phyloP scores from a whole-genome alignment of 2,888 invertebrate genomes.

The Lepidocyrtoides sp. region DNA sequence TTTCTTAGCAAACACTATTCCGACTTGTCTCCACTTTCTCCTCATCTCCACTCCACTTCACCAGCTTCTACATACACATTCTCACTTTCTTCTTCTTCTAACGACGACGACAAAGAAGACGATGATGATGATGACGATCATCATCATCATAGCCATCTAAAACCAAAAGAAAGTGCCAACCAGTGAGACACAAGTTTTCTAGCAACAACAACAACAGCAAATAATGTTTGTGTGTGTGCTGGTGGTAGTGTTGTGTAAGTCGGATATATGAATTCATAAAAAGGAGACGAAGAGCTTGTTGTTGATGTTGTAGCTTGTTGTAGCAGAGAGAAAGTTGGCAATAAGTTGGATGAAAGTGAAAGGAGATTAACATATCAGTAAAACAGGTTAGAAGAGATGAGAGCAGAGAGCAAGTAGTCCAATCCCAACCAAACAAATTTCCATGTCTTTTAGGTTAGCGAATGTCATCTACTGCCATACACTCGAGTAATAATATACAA shows the following conservation, averaged over 20 bases:
- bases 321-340: slow-evolving; percentile 15
- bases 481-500: no score
- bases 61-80: no score
- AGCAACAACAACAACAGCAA: slow-evolving; percentile 13
- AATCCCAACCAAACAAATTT: slow-evolving; percentile 63
- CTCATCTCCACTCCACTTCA: no score
- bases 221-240: not conserved
- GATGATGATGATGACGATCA: no score
- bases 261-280: slow-evolving; percentile 18
- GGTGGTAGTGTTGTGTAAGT: no score
- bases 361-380: slow-evolving; percentile 74
- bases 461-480: not conserved
- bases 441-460: slow-evolving; percentile 26
- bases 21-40: no score
- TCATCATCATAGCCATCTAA: no score
- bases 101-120: not conserved
- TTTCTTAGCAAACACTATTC: slow-evolving; percentile 56
- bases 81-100: not conserved
- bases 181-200: not conserved
- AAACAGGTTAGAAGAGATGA: slow-evolving; percentile 65
- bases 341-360: slow-evolving; percentile 50
- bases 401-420: no score
- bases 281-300: slow-evolving; percentile 17
- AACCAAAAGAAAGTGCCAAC: not conserved
- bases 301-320: not conserved